Conservation (phyloP, 2,797 vertebrate genomes). For the Pseudochirops corinnae region DNA sequence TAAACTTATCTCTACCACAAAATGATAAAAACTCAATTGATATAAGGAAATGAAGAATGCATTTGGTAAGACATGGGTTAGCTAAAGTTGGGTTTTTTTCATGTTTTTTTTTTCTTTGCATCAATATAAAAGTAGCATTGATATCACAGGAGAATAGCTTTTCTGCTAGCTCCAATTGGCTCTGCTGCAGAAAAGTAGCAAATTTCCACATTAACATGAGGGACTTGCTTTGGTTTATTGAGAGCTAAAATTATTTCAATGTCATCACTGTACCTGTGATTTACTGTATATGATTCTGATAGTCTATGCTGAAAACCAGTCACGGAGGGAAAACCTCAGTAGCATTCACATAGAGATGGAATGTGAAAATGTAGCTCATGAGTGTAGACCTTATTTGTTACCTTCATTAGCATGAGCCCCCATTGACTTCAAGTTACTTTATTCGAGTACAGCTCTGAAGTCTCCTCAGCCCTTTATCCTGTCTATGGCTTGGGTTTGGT, state of each 20-base stretch:
- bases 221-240: conserved; percentile 52
- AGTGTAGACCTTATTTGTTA: neutral
- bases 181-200: neutral
- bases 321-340: neutral
- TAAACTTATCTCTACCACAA: conserved; percentile 63
- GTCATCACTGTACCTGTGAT: conserved; percentile 34
- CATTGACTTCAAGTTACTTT: neutral
- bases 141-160: neutral
- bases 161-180: conserved; percentile 21
- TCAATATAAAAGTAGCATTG: neutral
- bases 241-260: conserved; percentile 47
- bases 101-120: neutral
- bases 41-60: conserved; percentile 45
- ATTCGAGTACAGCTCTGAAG: neutral
- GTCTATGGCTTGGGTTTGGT: neutral
- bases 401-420: neutral
- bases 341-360: neutral
- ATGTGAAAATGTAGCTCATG: neutral
- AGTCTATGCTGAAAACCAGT: conserved; percentile 17
- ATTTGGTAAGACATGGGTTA: conserved; percentile 17
- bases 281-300: conserved; percentile 14
- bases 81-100: neutral
- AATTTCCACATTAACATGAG: conserved; percentile 21
- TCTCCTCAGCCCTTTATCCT: neutral
- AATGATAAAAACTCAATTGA: conserved; percentile 52